Evolutionary conservation across 2,113 vertebrate species (phyloP).

Genomic region (Mustela lutreola): DNA sequence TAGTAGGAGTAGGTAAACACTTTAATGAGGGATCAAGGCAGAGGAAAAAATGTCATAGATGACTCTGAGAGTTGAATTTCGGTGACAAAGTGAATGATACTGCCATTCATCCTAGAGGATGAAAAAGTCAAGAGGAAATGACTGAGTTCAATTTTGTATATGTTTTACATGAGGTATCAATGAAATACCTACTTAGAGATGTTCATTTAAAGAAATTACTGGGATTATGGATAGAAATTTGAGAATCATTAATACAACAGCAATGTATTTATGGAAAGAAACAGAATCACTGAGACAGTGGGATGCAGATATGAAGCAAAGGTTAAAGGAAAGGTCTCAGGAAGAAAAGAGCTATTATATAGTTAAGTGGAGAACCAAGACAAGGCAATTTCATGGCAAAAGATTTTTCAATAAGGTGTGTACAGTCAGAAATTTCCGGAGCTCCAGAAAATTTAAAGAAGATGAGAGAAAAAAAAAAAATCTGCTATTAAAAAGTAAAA

Average conservation of each 20-base stretch:
- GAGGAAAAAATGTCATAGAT: neutral
- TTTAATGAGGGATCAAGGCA: neutral
- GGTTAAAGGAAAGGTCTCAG: neutral
- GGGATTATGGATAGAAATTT: neutral
- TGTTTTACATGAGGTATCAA: neutral
- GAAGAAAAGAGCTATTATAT: neutral
- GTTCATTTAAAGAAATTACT: neutral
- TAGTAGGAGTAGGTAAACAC: neutral
- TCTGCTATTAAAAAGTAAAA: neutral
- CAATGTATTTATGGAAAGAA: neutral
- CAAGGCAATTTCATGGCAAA: neutral
- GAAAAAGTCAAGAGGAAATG: neutral
- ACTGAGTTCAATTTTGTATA: neutral
- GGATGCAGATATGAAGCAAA: neutral
- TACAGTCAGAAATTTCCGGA: neutral
- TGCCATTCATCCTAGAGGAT: neutral
- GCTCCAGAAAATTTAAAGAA: neutral
- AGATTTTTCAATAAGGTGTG: neutral
- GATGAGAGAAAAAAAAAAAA: neutral
- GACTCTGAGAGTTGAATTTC: neutral
- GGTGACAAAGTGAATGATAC: neutral
- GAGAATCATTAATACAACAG: neutral
- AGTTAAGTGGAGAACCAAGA: neutral
- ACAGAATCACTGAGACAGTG: neutral
- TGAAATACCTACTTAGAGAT: neutral